A percentile compares a stretch with the other conserved stretches of the same genome.
Evolutionary conservation across 23 tunicate genomes (phyloP).

Genomic region (Styela clava): DNA sequence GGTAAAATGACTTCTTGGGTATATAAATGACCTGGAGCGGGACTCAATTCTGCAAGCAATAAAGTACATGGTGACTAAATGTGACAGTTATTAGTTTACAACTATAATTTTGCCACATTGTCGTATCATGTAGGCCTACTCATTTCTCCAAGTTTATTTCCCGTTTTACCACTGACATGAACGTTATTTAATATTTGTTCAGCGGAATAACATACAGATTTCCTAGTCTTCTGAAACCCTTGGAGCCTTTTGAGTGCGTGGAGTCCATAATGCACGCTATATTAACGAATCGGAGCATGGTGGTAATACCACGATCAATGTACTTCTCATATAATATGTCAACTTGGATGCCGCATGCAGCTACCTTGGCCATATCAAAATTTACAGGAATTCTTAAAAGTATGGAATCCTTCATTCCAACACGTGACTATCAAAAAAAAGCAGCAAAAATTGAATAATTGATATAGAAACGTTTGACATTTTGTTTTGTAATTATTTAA

Average conservation of each 20-base stretch:
- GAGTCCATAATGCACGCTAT: conserved; percentile 52
- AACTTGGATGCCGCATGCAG: conserved; percentile 21
- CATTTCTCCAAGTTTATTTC: no score
- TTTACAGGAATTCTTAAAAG: background rate
- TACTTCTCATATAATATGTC: conserved; percentile 27
- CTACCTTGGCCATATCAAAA: background rate
- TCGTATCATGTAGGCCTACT: no score
- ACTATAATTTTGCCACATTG: no score
- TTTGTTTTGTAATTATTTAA: no score
- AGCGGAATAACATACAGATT: conserved; percentile 40
- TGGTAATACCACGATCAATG: conserved; percentile 48
- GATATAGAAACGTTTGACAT: no score
- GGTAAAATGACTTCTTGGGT: no score
- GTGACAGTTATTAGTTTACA: no score
- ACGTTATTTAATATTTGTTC: no score
- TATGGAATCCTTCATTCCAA: background rate
- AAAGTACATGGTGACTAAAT: no score
- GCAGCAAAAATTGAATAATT: background rate
- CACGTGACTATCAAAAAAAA: background rate
- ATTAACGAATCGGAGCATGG: conserved; percentile 39
- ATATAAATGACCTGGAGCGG: no score
- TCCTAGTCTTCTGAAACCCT: conserved; percentile 11
- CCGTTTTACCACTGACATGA: no score
- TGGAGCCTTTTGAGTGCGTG: conserved; percentile 46
- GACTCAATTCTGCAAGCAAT: no score